These are phyloP conservation scores for Lagodon rhomboides DNA, from an alignment of 2,797 vertebrate genomes.

Conservation along the genomic window DNA sequence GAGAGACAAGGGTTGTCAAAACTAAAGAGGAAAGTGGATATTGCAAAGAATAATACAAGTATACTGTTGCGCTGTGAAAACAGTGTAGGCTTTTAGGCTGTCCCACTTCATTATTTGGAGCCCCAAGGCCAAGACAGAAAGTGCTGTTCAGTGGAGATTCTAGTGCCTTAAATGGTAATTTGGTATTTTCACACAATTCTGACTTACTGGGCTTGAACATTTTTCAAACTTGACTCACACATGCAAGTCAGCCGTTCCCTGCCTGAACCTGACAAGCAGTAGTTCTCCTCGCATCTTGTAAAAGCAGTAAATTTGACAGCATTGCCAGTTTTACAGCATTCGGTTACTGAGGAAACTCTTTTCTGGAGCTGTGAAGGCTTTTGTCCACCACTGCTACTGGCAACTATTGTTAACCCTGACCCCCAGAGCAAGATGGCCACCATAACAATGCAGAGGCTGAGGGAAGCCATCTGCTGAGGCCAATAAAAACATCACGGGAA, in stretches of 20 bases:
- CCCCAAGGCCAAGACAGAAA: slow-evolving; percentile 47
- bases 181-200: slow-evolving; percentile 49
- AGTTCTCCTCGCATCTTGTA: slow-evolving; percentile 51
- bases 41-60: slow-evolving; percentile 73
- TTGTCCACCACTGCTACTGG: slow-evolving; percentile 74
- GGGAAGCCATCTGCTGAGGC: slow-evolving; percentile 84
- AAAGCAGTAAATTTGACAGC: slow-evolving; percentile 72
- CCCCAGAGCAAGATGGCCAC: slow-evolving; percentile 71
- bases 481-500: slow-evolving; percentile 84
- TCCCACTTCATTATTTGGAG: slow-evolving; percentile 52
- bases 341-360: slow-evolving; percentile 68
- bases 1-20: slow-evolving; percentile 64
- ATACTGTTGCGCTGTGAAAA: slow-evolving; percentile 67
- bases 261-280: slow-evolving; percentile 50
- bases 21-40: slow-evolving; percentile 72
- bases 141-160: slow-evolving; percentile 29
- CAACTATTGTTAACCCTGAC: slow-evolving; percentile 81
- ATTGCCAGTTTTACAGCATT: slow-evolving; percentile 66
- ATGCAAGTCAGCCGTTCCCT: slow-evolving; percentile 9
- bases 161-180: slow-evolving; percentile 58
- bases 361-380: slow-evolving; percentile 59
- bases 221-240: slow-evolving; percentile 47
- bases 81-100: slow-evolving; percentile 49
- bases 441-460: slow-evolving; percentile 74
- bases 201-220: slow-evolving; percentile 30